Percentiles rank a stretch among this genome's conserved stretches.
Conservation (phyloP, 2,113 vertebrate species). For the Neodontobutis hainanensis region DNA sequence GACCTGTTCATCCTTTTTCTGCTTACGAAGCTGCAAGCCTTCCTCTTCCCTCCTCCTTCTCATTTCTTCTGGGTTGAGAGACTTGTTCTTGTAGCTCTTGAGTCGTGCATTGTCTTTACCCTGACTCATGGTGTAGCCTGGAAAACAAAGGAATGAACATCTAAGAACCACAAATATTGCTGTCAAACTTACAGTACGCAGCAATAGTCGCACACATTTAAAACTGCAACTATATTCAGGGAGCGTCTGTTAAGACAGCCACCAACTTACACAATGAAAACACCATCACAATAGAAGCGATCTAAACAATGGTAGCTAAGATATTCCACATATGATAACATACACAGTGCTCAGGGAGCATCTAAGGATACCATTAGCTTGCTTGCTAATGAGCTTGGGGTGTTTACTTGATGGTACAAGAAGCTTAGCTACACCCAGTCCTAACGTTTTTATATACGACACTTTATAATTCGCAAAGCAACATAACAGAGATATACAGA, state of each 20-base stretch:
- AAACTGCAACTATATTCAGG: not conserved
- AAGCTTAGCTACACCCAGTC: not conserved
- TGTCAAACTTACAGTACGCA: not conserved
- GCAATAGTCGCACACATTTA: not conserved
- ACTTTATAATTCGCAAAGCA: not conserved
- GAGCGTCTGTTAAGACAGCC: not conserved
- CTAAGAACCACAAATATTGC: not conserved
- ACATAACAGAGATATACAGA: not conserved
- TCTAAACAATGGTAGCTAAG: not conserved
- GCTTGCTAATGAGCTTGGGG: slow-evolving; percentile 41
- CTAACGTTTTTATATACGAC: not conserved
- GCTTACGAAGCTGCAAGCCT: slow-evolving; percentile 94
- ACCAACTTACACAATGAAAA: not conserved
- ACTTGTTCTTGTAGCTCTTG: slow-evolving; percentile 99
- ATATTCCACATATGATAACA: no score
- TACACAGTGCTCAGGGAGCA: slow-evolving; percentile 10
- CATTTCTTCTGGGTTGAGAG: slow-evolving; percentile 97
- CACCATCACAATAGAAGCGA: not conserved
- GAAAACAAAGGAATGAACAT: slow-evolving; percentile 15
- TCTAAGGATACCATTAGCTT: slow-evolving; percentile 37
- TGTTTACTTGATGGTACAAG: slow-evolving; percentile 9
- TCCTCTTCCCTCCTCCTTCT: slow-evolving; percentile 95
- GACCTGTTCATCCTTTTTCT: slow-evolving; percentile 97
- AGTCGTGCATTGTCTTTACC: slow-evolving; percentile 96
- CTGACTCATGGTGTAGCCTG: slow-evolving; percentile 91